Percentiles rank a stretch among this genome's conserved stretches.
Evolutionary conservation across 2,888 invertebrate species (phyloP).

Genomic region (Sphaeridia pumilis): DNA sequence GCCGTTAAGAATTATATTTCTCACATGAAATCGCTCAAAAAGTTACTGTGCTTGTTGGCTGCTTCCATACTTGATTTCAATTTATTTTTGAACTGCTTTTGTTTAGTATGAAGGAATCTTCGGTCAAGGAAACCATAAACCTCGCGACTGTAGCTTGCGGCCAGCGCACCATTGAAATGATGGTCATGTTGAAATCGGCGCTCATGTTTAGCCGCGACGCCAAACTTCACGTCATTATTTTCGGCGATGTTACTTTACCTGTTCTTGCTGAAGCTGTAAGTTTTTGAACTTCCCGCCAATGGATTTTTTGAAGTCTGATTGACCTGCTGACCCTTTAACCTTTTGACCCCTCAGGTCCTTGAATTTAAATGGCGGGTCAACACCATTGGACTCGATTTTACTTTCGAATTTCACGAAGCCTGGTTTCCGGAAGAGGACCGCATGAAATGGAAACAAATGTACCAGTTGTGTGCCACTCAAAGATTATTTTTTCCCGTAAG

Average conservation of each 20-base stretch:
- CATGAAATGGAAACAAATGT: conserved; percentile 63
- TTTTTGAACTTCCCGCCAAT: too few species aligned
- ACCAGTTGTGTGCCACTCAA: conserved; percentile 90
- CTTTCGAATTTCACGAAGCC: conserved; percentile 2
- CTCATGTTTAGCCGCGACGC: conserved; percentile 13
- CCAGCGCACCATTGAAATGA: conserved; percentile 7
- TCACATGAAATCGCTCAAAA: too few species aligned
- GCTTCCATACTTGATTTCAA: too few species aligned
- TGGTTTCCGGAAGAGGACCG: conserved; percentile 5
- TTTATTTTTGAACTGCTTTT: too few species aligned
- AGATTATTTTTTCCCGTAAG: conserved; percentile 83
- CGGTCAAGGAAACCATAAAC: too few species aligned
- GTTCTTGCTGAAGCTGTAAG: conserved; percentile 10
- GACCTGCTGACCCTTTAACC: too few species aligned
- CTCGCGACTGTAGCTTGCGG: conserved; percentile 14
- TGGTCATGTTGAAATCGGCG: conserved; percentile 13
- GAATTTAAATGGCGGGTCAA: conserved; percentile 14
- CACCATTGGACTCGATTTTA: conserved; percentile 7
- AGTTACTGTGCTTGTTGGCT: too few species aligned
- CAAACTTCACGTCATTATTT: conserved; percentile 8
- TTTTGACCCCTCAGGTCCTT: conserved; percentile 5
- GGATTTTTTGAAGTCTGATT: too few species aligned
- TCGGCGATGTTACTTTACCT: conserved; percentile 6
- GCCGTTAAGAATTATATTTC: too few species aligned
- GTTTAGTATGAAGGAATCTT: too few species aligned